A percentile compares a stretch with the other conserved stretches of the same genome.
These are phyloP conservation scores for Calliopum simillimum DNA, from an alignment of 2,888 invertebrate species.

Conservation along the genomic window DNA sequence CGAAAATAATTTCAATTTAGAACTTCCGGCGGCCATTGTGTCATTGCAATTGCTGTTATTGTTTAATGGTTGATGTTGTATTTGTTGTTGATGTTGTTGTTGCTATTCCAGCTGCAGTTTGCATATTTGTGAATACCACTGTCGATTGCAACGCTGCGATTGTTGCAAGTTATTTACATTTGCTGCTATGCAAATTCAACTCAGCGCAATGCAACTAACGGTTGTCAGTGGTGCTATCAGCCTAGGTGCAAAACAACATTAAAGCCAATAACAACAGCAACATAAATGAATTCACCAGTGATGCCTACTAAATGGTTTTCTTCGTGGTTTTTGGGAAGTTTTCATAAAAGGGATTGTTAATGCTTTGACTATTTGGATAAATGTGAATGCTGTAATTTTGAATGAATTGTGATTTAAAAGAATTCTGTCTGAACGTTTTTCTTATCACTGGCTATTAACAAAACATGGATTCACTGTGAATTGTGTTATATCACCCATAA, in stretches of 20 bases:
- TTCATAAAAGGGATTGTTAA: too few species aligned
- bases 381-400: too few species aligned
- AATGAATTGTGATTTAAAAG: too few species aligned
- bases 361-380: too few species aligned
- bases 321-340: too few species aligned
- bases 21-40: constrained; percentile 45
- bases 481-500: too few species aligned
- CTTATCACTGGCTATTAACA: too few species aligned
- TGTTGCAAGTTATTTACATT: constrained; percentile 51
- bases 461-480: too few species aligned
- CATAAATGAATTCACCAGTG: too few species aligned
- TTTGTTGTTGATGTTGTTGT: constrained; percentile 28
- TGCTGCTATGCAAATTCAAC: constrained; percentile 55
- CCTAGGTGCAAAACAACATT: constrained; percentile 44
- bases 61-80: not conserved
- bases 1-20: constrained; percentile 43
- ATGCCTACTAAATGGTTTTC: too few species aligned
- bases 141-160: constrained; percentile 53
- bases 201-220: constrained; percentile 35
- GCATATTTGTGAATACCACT: constrained; percentile 20
- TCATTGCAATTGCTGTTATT: constrained; percentile 8
- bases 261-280: not conserved
- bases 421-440: too few species aligned
- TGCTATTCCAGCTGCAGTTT: not conserved
- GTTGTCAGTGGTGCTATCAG: constrained; percentile 29